Conservation (phyloP, 2,113 vertebrate genomes). For the Octodon degus region DNA sequence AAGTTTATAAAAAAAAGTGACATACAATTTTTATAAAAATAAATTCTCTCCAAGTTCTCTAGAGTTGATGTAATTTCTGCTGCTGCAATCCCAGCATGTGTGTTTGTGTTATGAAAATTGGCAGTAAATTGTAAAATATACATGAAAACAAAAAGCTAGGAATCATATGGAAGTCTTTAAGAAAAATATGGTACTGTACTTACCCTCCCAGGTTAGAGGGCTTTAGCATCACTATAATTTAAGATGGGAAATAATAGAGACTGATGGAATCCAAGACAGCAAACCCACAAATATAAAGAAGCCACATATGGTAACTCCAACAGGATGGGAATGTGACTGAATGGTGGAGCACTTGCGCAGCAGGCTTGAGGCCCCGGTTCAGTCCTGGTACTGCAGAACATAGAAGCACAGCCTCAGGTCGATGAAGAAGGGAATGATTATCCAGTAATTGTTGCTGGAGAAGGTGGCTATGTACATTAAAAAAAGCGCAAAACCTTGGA, state of each 20-base stretch:
- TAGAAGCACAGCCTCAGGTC: not conserved
- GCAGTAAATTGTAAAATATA: slow-evolving; percentile 7
- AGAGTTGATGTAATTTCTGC: not conserved
- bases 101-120: not conserved
- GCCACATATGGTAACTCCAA: not conserved
- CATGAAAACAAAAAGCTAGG: not conserved
- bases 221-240: not conserved
- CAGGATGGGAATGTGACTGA: not conserved
- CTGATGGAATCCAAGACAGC: not conserved
- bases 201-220: not conserved
- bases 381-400: not conserved
- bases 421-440: not conserved
- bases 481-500: not conserved
- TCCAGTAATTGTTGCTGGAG: slow-evolving; percentile 7
- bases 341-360: not conserved
- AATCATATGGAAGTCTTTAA: slow-evolving; percentile 35
- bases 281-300: not conserved
- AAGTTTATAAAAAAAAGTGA: not conserved
- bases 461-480: not conserved
- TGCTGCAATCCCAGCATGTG: slow-evolving; percentile 11
- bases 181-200: not conserved
- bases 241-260: not conserved
- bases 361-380: not conserved
- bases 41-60: not conserved
- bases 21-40: not conserved